A percentile compares a stretch with the other conserved stretches of the same genome.
Evolutionary conservation across 1,140 invertebrate genomes (phyloP).

Genomic region (Fopius arisanus): DNA sequence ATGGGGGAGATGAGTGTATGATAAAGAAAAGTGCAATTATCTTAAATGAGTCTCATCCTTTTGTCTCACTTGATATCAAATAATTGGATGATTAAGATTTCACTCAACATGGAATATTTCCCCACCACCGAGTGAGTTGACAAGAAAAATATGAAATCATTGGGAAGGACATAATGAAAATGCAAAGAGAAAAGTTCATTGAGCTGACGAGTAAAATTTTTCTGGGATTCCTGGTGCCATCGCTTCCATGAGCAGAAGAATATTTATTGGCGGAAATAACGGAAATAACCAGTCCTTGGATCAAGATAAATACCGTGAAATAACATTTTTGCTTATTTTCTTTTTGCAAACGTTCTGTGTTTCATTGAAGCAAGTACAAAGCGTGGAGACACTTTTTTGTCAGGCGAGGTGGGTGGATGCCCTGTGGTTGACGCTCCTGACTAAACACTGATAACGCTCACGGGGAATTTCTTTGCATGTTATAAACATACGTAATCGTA

Average conservation of each 20-base stretch:
- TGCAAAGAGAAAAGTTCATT: no score
- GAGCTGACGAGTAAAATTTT: neutral
- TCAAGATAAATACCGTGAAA: neutral
- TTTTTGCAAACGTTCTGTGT: neutral
- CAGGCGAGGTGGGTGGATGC: neutral
- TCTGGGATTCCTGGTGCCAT: neutral
- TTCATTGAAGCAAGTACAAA: neutral
- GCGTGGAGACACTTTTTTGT: neutral
- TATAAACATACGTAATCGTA: conserved; percentile 67
- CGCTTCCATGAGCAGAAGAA: neutral
- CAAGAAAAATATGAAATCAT: no score
- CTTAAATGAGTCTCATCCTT: neutral
- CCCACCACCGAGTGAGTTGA: no score
- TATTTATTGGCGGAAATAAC: neutral
- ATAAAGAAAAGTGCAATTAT: neutral
- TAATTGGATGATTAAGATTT: neutral
- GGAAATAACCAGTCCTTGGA: neutral
- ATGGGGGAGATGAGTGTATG: neutral
- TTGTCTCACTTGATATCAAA: neutral
- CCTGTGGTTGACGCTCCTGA: conserved; percentile 51
- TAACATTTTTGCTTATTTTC: conserved; percentile 1
- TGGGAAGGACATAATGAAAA: no score
- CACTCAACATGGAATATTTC: no score
- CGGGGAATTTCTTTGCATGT: conserved; percentile 64
- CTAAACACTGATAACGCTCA: conserved; percentile 65